Evolutionary conservation across 2,113 vertebrate genomes (phyloP).

Genomic region (Pteruthius melanotis): DNA sequence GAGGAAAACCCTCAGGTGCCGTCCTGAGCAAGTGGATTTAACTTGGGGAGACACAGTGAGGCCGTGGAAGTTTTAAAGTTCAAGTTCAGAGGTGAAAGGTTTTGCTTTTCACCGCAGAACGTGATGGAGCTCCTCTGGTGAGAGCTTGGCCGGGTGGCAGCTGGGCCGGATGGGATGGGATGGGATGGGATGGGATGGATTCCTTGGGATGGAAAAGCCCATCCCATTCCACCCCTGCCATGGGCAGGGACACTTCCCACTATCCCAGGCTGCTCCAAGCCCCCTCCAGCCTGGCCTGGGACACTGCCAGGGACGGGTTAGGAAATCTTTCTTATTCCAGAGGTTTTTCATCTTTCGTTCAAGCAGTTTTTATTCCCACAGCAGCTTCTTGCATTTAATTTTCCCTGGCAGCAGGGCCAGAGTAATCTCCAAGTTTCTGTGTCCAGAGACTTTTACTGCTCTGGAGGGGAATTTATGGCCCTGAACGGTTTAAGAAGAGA

Average conservation of each 20-base stretch:
- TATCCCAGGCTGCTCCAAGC: neutral
- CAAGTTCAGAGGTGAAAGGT: neutral
- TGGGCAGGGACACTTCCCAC: neutral
- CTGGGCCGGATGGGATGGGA: neutral
- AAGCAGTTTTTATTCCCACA: neutral
- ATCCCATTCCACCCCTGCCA: too few species aligned
- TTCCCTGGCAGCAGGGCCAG: neutral
- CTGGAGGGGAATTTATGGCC: neutral
- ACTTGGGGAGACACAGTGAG: too few species aligned
- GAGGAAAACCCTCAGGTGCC: neutral
- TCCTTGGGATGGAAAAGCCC: neutral
- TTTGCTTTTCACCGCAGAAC: neutral
- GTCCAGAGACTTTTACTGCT: neutral
- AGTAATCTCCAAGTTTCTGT: neutral
- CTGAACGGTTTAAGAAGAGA: neutral
- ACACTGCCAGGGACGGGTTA: neutral
- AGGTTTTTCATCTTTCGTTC: neutral
- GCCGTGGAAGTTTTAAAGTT: too few species aligned
- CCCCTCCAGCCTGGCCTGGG: accelerated
- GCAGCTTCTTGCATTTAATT: neutral
- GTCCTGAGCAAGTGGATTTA: neutral
- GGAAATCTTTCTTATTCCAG: neutral
- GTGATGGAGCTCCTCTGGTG: accelerated
- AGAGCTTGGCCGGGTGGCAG: neutral
- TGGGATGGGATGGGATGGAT: accelerated